phyloP scores from a whole-genome alignment of 2,797 vertebrate species.

The Helicolenus hilgendorfi region DNA sequence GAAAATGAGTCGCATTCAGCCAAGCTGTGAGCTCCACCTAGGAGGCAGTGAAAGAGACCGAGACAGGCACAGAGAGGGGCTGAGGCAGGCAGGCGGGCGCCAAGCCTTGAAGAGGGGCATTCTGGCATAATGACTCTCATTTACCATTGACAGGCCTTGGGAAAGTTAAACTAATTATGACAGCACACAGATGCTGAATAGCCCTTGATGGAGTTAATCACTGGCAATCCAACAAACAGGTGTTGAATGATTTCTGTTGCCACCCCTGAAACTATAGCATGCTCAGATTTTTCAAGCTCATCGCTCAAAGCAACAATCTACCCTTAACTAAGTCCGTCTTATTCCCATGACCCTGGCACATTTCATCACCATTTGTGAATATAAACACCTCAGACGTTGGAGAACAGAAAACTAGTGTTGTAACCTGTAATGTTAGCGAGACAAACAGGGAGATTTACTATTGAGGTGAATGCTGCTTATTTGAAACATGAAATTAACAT shows the following conservation, averaged over 20 bases:
- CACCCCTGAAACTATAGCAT: slow-evolving; percentile 85
- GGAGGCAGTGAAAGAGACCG: slow-evolving; percentile 86
- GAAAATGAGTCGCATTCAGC: slow-evolving; percentile 88
- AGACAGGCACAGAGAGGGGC: slow-evolving; percentile 79
- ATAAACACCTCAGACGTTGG: neutral
- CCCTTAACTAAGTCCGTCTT: slow-evolving; percentile 23
- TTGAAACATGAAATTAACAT: slow-evolving; percentile 3
- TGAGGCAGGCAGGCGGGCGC: slow-evolving; percentile 81
- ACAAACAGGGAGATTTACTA: slow-evolving; percentile 23
- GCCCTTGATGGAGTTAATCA: slow-evolving; percentile 92
- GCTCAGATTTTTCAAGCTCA: slow-evolving; percentile 57
- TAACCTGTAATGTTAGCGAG: slow-evolving; percentile 18
- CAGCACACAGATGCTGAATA: slow-evolving; percentile 90
- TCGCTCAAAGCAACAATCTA: slow-evolving; percentile 62
- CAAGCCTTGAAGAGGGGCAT: slow-evolving; percentile 88
- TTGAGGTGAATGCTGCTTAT: slow-evolving; percentile 9
- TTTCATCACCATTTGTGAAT: slow-evolving; percentile 30
- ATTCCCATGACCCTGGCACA: slow-evolving; percentile 22
- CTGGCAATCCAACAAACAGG: slow-evolving; percentile 90
- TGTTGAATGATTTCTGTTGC: slow-evolving; percentile 87
- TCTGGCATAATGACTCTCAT: slow-evolving; percentile 90
- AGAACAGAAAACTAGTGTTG: slow-evolving; percentile 6
- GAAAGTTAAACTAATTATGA: slow-evolving; percentile 92
- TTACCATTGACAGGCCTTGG: slow-evolving; percentile 89
- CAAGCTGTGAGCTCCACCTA: slow-evolving; percentile 87